phyloP scores from a whole-genome alignment of 2,113 vertebrate species.

The Seriola dumerili region DNA sequence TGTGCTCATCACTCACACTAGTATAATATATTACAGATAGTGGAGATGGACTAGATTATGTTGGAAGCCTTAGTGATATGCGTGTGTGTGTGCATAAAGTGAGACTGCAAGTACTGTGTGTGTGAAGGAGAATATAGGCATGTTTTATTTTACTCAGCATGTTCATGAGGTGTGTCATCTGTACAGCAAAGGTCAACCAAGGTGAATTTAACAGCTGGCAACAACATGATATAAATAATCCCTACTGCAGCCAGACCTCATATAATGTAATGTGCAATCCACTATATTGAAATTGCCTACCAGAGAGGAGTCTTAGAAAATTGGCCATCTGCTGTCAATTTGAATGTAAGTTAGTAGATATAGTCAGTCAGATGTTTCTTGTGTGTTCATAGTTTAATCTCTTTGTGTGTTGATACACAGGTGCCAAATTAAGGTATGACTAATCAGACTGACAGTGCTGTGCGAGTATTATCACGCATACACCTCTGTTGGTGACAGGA shows the following conservation, averaged over 20 bases:
- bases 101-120: slow-evolving; percentile 17
- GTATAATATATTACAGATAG: slow-evolving; percentile 57
- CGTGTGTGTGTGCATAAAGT: slow-evolving; percentile 6
- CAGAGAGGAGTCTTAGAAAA: slow-evolving; percentile 52
- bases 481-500: slow-evolving; percentile 3
- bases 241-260: slow-evolving; percentile 36
- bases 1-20: slow-evolving; percentile 58
- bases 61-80: slow-evolving; percentile 35
- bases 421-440: slow-evolving; percentile 1
- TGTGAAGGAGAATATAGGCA: slow-evolving; percentile 26
- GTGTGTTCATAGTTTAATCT: slow-evolving; percentile 16
- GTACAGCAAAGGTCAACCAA: slow-evolving; percentile 66
- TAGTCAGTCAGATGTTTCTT: slow-evolving; percentile 29
- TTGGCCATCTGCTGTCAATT: slow-evolving; percentile 67
- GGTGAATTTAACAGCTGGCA: slow-evolving; percentile 67
- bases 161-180: slow-evolving; percentile 54
- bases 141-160: slow-evolving; percentile 62
- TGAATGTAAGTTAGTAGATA: slow-evolving; percentile 41
- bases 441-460: slow-evolving; percentile 2
- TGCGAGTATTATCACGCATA: background rate
- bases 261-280: slow-evolving; percentile 40
- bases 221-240: slow-evolving; percentile 66
- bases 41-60: slow-evolving; percentile 61
- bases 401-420: slow-evolving; percentile 19
- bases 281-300: slow-evolving; percentile 58